Percentiles rank a stretch among this genome's conserved stretches.
Evolutionary conservation across 2,888 invertebrate species (phyloP).

Genomic region (Sicus ferrugineus): DNA sequence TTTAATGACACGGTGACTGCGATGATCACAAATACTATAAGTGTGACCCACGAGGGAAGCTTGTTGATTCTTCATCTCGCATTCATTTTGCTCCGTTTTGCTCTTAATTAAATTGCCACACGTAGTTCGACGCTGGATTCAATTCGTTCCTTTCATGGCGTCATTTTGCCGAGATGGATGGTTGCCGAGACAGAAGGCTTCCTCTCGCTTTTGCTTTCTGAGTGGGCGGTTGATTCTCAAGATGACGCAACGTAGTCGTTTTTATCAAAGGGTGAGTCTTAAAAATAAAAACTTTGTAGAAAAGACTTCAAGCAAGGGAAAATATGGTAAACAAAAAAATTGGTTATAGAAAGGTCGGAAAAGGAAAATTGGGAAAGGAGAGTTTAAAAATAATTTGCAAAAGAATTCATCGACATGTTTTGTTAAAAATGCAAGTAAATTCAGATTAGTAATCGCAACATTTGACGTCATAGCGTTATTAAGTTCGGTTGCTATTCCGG

Average conservation of each 20-base stretch:
- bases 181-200: not conserved
- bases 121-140: not conserved
- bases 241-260: too few relatives aligned
- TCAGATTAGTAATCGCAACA: not conserved
- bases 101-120: slow-evolving; percentile 20
- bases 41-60: slow-evolving; percentile 6
- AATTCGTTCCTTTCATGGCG: not conserved
- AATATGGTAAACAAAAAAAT: too few relatives aligned
- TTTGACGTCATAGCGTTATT: too few relatives aligned
- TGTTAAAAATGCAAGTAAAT: not conserved
- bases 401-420: not conserved
- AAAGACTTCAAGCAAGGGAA: too few relatives aligned
- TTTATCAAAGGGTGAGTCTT: too few relatives aligned
- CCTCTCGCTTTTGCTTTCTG: too few relatives aligned
- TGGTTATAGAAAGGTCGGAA: too few relatives aligned
- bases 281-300: too few relatives aligned
- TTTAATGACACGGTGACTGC: not conserved
- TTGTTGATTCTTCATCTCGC: slow-evolving; percentile 13
- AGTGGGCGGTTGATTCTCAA: too few relatives aligned
- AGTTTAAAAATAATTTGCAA: not conserved
- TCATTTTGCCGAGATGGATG: not conserved
- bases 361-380: too few relatives aligned
- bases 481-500: too few relatives aligned
- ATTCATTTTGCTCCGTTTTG: not conserved
- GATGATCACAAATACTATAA: not conserved